Evolutionary conservation across 53 echinoderm and acorn worm genomes (phyloP), one percentile per base, ranked within the genome.

Genomic region (Hippasteria phrygiana): DNA sequence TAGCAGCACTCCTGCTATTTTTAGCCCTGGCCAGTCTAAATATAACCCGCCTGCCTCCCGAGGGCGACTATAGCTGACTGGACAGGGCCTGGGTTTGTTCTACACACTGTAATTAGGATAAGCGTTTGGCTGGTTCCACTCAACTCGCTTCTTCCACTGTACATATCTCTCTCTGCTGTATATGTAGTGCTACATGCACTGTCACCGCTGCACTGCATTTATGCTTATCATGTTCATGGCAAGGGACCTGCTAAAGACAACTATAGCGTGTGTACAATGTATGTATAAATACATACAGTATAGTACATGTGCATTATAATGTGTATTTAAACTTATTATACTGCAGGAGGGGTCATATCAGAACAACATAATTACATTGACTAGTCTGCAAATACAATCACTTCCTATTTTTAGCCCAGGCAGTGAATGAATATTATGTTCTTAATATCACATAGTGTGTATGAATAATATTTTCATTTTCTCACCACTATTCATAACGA

Each of bases 81-180:
- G 85, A 70, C 85, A 71, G 38, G 39, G 81, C 48, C 37, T 69
- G 47, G 85, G 85, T 85, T 71, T 85, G 85, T 85, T 85, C 85
- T 69, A 71, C 85, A 85, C 85, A 85, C 4, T 71, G 85, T 85
- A 85, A 85, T 85, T 85, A 85, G 85, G 85, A 69, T 83, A 18
- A 83, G 70, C 71, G 54, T 53, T 53, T 50, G 71, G 51, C 85
- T 85, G 83, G 33, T 34, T 67, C 85, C 70, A 33, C 50, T 50
- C 46, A 17, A 18, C 41, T 16, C 34, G 7, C 32, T 35, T 29
- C 7, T 3, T 24, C 22, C 8, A 59, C 20, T 35, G 3, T 51
- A 12, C 16, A 17, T 27, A 42, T 42, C 8, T 18, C 62, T 34
- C 16, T 43, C 50, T 36, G 16, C 26, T 11, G 18, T 70, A 69